Base-by-base conservation (phyloP, 23 tunicate genomes). In the Clavelina lepadiformis region DNA sequence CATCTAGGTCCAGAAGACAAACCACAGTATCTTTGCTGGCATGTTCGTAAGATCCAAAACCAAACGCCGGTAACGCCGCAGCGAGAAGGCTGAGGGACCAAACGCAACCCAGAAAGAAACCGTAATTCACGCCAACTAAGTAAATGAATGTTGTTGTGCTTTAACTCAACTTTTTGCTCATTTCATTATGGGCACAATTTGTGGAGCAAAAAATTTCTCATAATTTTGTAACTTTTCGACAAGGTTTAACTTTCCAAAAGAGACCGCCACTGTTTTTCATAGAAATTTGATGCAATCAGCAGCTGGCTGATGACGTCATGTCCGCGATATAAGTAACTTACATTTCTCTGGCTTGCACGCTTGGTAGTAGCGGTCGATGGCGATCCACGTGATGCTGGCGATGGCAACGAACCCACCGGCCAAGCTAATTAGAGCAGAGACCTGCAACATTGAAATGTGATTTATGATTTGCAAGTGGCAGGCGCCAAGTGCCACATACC, bases 41-140 rank as follows among this genome's bases (percentile, higher is more conserved):
- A 61, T 31, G 33, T 7, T 73, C 85, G 36, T 71, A 85, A 33
- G 71, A 26, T n/a, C 94, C 94, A 28, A 85, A 47, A 20, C 94
- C 94, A 29, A 78, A 33, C 5, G 47, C 47, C 1, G 94, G 94
- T 0, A 77, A 68, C n/a, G 68, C 55, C 38, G 74, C 94, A 45
- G 79, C 57, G 35, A 77, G 2, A 21, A 70, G 36, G 20, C 93
- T 53, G 3, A 66, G 28, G 6, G 33, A 34, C 82, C 82, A 76
- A 23, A 66, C 82, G 11, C 30, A 2, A 28, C 30, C 44, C 56
- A 63, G 25, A 44, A 29, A 71, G 65, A 55, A 71, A 23, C 63
- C 25, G 51, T 71, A 71, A 36, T 71, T 71, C 33, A 26, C 38
- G 19, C 76, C 76, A 56, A 33, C 76, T 71, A 31, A 21, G 15